A percentile compares a stretch with the other conserved stretches of the same genome.
Evolutionary conservation across 2,113 vertebrate species (phyloP).

Genomic region (Pipra filicauda): DNA sequence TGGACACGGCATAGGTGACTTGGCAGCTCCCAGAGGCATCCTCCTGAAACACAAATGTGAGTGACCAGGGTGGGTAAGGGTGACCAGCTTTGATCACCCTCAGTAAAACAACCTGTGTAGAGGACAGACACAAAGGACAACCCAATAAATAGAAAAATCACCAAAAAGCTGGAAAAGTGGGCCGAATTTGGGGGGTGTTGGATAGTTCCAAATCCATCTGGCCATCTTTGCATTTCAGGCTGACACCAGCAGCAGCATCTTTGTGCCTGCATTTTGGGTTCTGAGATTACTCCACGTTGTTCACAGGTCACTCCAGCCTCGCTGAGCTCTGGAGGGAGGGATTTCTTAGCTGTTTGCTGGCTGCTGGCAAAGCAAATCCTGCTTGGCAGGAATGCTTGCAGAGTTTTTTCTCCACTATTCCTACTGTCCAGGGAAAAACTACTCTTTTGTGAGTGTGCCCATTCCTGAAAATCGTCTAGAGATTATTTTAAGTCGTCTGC

Average conservation of each 20-base stretch:
- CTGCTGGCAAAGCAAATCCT: not conserved
- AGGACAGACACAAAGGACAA: not conserved
- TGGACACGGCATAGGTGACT: not conserved
- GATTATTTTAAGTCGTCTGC: not conserved
- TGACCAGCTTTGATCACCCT: not conserved
- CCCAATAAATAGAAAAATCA: not conserved
- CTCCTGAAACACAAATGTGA: slow-evolving; percentile 22
- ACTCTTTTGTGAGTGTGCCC: not conserved
- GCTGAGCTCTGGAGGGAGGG: not conserved
- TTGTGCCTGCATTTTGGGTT: not conserved
- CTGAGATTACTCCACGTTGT: not conserved
- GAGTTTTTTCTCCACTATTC: not conserved
- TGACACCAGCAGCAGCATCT: not conserved
- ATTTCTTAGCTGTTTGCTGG: not conserved
- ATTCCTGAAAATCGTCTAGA: not conserved
- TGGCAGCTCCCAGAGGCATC: slow-evolving; percentile 60
- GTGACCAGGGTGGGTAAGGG: not conserved
- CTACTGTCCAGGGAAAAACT: not conserved
- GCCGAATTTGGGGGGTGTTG: accelerated
- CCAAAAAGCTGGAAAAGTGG: not conserved
- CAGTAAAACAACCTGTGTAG: not conserved
- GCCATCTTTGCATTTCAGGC: not conserved
- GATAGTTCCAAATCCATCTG: not conserved
- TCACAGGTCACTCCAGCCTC: not conserved
- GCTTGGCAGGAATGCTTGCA: not conserved